Conservation (phyloP, 2,113 vertebrate species). For the Gavialis gangeticus region DNA sequence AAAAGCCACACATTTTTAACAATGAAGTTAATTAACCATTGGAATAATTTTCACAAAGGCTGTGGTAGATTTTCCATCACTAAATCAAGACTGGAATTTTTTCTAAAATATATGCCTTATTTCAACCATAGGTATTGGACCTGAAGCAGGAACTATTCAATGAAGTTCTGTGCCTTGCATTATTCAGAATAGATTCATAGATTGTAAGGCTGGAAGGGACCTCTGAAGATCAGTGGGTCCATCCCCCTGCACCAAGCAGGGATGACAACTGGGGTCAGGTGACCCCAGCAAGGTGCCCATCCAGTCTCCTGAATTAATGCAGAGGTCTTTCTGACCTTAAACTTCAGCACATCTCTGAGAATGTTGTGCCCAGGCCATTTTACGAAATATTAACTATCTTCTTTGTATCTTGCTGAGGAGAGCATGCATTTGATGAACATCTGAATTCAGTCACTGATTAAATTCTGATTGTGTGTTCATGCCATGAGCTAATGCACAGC, state of each 20-base stretch:
- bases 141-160: neutral
- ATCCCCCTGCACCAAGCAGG: no score
- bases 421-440: neutral
- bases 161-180: no score
- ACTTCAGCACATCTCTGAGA: neutral
- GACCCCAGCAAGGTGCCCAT: no score
- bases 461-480: neutral
- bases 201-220: no score
- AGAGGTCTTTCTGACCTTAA: neutral
- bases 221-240: no score
- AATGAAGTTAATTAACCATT: neutral
- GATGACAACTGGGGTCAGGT: no score
- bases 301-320: neutral
- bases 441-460: neutral
- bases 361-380: neutral
- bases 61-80: neutral
- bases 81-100: neutral
- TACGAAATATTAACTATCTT: neutral
- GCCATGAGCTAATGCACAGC: fast-evolving
- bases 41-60: neutral
- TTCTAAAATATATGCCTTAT: neutral
- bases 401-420: neutral
- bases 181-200: no score
- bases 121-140: neutral
- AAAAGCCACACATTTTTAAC: neutral